These are phyloP conservation scores for Pseudachorutes palmiensis DNA, from an alignment of 1,140 invertebrate genomes.

Conservation along the genomic window DNA sequence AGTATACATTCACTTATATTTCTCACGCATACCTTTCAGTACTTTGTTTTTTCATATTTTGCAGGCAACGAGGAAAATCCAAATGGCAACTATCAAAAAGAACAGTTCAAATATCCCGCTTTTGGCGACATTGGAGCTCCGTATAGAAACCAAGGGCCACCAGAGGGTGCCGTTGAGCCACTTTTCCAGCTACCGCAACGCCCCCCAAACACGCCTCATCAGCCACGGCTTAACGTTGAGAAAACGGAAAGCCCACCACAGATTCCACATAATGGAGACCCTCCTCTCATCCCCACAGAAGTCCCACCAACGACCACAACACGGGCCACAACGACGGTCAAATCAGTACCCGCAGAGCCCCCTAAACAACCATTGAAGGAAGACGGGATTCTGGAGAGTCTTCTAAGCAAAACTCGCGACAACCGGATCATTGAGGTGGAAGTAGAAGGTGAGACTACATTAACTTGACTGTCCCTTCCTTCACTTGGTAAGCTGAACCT, in stretches of 20 bases:
- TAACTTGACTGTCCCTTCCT: neutral
- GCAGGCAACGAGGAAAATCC: no score
- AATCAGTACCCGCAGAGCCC: neutral
- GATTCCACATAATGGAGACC: no score
- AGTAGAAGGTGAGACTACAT: neutral
- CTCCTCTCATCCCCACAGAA: no score
- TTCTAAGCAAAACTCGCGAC: neutral
- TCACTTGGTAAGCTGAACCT: neutral
- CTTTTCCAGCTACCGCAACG: neutral
- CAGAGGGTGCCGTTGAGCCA: conserved; percentile 1
- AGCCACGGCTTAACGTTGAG: neutral
- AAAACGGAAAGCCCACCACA: no score
- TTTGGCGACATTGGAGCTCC: no score
- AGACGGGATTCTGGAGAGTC: conserved; percentile 9
- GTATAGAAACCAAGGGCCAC: no score
- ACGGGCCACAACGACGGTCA: neutral
- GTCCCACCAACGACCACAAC: neutral
- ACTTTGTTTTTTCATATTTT: no score
- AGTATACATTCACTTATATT: no score
- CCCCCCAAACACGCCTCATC: neutral
- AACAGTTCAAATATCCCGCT: no score
- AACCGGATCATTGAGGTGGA: neutral
- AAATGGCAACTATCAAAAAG: no score
- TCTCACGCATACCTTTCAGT: no score
- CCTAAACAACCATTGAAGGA: neutral